Base-by-base conservation (phyloP, 2,113 vertebrate species). In the Tautogolabrus adspersus region DNA sequence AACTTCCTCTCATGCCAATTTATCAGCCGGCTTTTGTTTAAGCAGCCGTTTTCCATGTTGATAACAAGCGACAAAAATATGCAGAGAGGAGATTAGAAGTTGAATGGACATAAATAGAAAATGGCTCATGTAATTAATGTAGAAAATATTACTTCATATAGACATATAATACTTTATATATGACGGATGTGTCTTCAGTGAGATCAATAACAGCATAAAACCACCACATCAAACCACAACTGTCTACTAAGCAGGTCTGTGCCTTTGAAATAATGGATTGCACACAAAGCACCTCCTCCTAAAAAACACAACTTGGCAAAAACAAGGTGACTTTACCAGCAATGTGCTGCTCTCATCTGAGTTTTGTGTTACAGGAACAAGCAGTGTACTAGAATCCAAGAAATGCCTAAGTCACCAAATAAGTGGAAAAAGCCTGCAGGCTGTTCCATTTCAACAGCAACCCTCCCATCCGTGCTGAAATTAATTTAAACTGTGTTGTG, bases 341-440 rank as follows among this genome's bases (percentile, higher is more conserved):
- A 89, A 88, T 84, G 84, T 85, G 85, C 89, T 91, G 86, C 85
- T 87, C 85, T 91, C 81, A 82, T 91, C 77, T 75, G 75, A 85
- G 89, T 92, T 87, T 92, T 88, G 82, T 90, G 74, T 93, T 88
- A 93, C 89, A 88, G 87, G 88, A 89, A 90, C 75, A 73, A 83
- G 88, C 79, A 62, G 66, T 23, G 69, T 65, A 77, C 66, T 82
- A 65, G 47, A 91, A 91, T 91, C 90, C 88, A 83, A 91, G 83
- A 90, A 92, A 92, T 84, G 82, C 84, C 87, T 79, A 85, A 93
- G 86, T 93, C 89, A 92, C 89, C 85, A 90, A 92, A 92, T 89
- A 82, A 87, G 77, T 88, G 90, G 90, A 89, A 90, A 92, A 89
- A 82, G 83, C 87, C 88, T 83, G 77, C 70, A 3, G 90, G 90